phyloP scores from a whole-genome alignment of 2,888 invertebrate species.

The Prenolepis imparis region DNA sequence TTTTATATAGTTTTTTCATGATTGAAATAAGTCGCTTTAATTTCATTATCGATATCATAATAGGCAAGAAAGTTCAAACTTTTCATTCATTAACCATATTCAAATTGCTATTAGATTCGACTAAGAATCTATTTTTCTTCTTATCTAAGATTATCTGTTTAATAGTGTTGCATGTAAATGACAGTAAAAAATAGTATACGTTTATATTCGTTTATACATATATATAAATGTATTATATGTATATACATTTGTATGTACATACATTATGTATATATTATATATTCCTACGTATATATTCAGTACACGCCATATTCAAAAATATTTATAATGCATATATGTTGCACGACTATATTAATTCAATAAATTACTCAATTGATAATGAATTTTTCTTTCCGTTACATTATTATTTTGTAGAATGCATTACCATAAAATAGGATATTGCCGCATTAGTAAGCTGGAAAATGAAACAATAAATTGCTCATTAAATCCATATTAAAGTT shows the following conservation, averaged over 20 bases:
- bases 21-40: background rate
- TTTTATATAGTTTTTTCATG: background rate
- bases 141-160: background rate
- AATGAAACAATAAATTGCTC: background rate
- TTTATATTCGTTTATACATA: too few relatives aligned
- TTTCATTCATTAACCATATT: background rate
- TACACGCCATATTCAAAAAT: too few relatives aligned
- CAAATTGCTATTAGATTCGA: background rate
- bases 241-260: too few relatives aligned
- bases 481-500: background rate
- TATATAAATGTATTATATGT: too few relatives aligned
- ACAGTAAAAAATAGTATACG: background rate
- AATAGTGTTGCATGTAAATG: background rate
- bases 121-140: background rate
- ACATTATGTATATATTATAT: too few relatives aligned
- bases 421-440: slow-evolving; percentile 31
- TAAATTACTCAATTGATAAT: background rate
- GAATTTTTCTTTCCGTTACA: background rate
- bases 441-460: slow-evolving; percentile 13
- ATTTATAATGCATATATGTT: background rate
- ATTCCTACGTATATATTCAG: too few relatives aligned
- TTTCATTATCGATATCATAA: background rate
- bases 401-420: slow-evolving; percentile 12
- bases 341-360: background rate
- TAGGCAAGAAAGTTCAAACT: background rate